Evolutionary conservation across 2,113 vertebrate species (phyloP).

Genomic region (Gallinago media): DNA sequence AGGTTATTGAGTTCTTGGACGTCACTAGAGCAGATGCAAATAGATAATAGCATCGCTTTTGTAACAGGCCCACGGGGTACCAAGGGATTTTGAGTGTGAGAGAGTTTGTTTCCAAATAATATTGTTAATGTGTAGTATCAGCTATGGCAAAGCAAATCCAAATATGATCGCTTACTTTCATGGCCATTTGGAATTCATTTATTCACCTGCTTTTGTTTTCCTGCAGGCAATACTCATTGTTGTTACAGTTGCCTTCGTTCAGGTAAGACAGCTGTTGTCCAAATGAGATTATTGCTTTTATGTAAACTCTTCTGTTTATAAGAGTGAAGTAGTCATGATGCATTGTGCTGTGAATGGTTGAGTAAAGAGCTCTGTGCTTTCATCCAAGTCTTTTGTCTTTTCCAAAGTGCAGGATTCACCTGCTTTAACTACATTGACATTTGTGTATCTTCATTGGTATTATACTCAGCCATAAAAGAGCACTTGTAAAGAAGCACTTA

Average conservation of each 20-base stretch:
- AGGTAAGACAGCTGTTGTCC: conserved; percentile 80
- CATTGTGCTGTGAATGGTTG: background rate
- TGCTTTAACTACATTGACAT: background rate
- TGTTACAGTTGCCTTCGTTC: conserved; percentile 97
- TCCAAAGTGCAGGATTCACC: background rate
- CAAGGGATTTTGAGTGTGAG: background rate
- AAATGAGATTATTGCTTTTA: background rate
- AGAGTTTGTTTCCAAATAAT: background rate
- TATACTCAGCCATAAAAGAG: background rate
- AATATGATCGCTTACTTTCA: background rate
- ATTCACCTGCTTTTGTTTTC: background rate
- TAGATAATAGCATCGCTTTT: background rate
- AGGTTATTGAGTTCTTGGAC: background rate
- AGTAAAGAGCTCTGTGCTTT: background rate
- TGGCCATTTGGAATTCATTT: background rate
- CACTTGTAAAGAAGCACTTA: background rate
- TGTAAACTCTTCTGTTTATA: background rate
- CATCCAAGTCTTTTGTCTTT: background rate
- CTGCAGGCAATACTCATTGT: conserved; percentile 96
- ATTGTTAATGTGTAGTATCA: background rate
- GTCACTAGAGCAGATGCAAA: background rate
- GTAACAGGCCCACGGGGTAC: background rate
- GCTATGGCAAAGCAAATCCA: background rate
- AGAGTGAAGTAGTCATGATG: background rate
- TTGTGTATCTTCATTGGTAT: background rate